Evolutionary conservation across 1,140 invertebrate genomes (phyloP), one percentile per base, ranked within the genome.

Genomic region (Drosophila pruinosa): DNA sequence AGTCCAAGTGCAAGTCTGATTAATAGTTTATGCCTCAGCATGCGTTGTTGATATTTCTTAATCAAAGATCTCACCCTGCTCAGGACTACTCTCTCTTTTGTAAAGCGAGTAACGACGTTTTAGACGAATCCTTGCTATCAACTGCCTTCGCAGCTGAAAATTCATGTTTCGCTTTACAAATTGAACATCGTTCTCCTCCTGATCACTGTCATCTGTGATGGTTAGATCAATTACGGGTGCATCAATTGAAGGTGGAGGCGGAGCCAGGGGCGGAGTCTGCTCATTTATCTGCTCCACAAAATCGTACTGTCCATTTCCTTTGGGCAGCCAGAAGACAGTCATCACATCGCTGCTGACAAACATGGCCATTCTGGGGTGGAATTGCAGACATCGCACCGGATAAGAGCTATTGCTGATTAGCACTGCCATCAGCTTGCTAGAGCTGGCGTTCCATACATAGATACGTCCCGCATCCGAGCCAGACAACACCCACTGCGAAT

Each of bases 311-410:
- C 52, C 63, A 4, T 38, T 43, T 21, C 45, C 24, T 36, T 47
- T 59, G 14, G 72, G 57, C 50, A 73, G 74, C 80, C 80, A 83
- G 36, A 78, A 75, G n/a, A 24, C 53, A 1, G 70, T 43, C 17
- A 48, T 24, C 4, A 47, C 8, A 14, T 75, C 68, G 45, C 67
- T 53, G 57, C 63, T 85, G 8, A 75, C 75, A 7, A 85, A 79
- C 75, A 83, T 70, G 4, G 45, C 75, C 0, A 43, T 24, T 5
- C 7, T 34, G 1, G 80, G 80, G 76, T 76, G 69, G 22, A 83
- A 79, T 2, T 57, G 43, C 2, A 83, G 3, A 10, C 62, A 75
- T 0, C 43, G 38, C 14, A 75, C 62, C 1, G 72, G 47, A 1
- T 47, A 31, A 5, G 17, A 6, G 4, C 50, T 78, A 8, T 62